Conservation (phyloP, 2,888 invertebrate genomes). For the Pollenia labialis region DNA sequence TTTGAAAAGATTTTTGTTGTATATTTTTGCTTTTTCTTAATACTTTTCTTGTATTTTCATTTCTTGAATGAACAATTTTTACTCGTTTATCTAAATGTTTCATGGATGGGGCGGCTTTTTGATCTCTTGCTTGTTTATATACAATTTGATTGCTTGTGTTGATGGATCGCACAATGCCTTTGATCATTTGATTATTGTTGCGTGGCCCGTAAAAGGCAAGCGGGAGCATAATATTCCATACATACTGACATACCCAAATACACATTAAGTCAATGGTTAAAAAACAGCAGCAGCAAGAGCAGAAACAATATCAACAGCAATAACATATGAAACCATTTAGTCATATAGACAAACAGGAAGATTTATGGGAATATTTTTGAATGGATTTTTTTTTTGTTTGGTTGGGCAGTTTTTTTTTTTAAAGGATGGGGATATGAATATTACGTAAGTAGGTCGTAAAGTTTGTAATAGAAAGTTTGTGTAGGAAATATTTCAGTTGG, state of each 20-base stretch:
- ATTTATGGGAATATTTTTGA: conserved; percentile 38
- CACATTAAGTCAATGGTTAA: conserved; percentile 40
- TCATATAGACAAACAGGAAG: conserved; percentile 41
- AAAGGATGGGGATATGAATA: neutral
- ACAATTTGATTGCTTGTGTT: conserved; percentile 84
- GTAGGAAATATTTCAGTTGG: too few species aligned
- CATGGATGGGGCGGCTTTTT: conserved; percentile 77
- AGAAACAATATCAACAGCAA: conserved; percentile 31
- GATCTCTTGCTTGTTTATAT: conserved; percentile 84
- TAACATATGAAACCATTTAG: conserved; percentile 50
- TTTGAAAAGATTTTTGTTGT: conserved; percentile 60
- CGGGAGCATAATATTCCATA: conserved; percentile 41
- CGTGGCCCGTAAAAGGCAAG: conserved; percentile 56
- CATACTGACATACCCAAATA: conserved; percentile 27
- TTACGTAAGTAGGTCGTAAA: neutral
- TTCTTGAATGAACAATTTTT: conserved; percentile 68
- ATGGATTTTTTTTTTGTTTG: neutral
- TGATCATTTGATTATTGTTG: conserved; percentile 75
- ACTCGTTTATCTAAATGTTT: conserved; percentile 53
- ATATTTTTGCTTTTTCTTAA: neutral
- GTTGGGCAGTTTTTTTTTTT: neutral
- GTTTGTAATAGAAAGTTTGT: too few species aligned
- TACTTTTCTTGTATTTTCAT: conserved; percentile 32
- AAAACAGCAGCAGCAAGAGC: conserved; percentile 25
- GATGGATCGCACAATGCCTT: conserved; percentile 82